Evolutionary conservation across 2,888 invertebrate species (phyloP).

Genomic region (Tipula confusa): DNA sequence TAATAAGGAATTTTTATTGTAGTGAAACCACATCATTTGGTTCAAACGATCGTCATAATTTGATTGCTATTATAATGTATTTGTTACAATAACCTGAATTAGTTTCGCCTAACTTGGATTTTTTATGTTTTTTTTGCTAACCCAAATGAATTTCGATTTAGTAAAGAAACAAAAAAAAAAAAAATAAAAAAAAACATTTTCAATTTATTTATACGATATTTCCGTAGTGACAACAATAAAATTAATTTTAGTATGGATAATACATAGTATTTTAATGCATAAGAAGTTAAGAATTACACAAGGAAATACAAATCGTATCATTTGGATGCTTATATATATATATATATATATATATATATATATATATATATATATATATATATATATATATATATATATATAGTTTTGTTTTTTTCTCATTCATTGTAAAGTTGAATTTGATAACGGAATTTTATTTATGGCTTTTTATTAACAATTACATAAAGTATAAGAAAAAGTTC

Average conservation of each 20-base stretch:
- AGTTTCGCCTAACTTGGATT: neutral
- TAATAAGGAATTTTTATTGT: neutral
- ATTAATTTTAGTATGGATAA: neutral
- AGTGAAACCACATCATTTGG: neutral
- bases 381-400: too few species aligned
- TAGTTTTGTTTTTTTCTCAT: neutral
- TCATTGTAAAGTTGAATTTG: conserved; percentile 17
- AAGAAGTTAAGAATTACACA: conserved; percentile 12
- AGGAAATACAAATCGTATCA: conserved; percentile 13
- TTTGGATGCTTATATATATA: neutral
- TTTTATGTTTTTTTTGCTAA: neutral
- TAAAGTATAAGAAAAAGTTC: conserved; percentile 13
- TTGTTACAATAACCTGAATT: neutral
- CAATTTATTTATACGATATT: neutral
- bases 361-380: too few species aligned
- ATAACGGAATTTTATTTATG: conserved; percentile 12
- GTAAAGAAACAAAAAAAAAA: neutral
- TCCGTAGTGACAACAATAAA: neutral
- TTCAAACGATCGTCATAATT: neutral
- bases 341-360: too few species aligned
- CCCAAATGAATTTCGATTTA: neutral
- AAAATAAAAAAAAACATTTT: neutral
- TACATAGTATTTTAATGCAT: neutral
- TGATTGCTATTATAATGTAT: neutral
- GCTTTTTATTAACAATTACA: conserved; percentile 6